A percentile compares a stretch with the other conserved stretches of the same genome.
Conservation (phyloP, 2,888 invertebrate genomes). For the Schrankia costaestrigalis region DNA sequence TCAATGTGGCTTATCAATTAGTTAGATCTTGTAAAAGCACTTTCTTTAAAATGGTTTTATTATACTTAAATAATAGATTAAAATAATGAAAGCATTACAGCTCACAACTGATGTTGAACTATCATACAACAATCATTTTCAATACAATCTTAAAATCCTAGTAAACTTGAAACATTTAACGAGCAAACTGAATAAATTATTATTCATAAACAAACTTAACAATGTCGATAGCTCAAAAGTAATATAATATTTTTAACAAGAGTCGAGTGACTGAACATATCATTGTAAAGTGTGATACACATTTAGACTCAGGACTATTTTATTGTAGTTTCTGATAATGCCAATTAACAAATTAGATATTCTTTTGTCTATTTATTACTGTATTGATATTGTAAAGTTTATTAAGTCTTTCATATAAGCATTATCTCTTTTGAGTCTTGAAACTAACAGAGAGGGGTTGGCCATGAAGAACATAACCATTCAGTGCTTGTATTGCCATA, state of each 20-base stretch:
- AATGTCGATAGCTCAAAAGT: slow-evolving; percentile 79
- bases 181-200: slow-evolving; percentile 81
- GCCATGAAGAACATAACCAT: slow-evolving; percentile 72
- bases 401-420: slow-evolving; percentile 59
- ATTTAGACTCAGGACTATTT: slow-evolving; percentile 53
- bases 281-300: slow-evolving; percentile 53
- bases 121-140: slow-evolving; percentile 75
- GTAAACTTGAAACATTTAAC: slow-evolving; percentile 81
- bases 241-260: slow-evolving; percentile 78
- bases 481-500: slow-evolving; percentile 78
- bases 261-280: slow-evolving; percentile 65
- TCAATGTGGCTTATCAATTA: slow-evolving; percentile 78
- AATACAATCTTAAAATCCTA: slow-evolving; percentile 78
- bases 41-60: slow-evolving; percentile 73
- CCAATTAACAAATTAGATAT: slow-evolving; percentile 61
- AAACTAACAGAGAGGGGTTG: slow-evolving; percentile 78
- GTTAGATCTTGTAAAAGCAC: slow-evolving; percentile 80
- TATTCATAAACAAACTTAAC: slow-evolving; percentile 81
- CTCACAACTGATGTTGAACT: slow-evolving; percentile 74
- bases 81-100: slow-evolving; percentile 75
- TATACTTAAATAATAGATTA: slow-evolving; percentile 79
- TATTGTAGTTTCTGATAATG: slow-evolving; percentile 59
- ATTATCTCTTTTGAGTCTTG: slow-evolving; percentile 80
- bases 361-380: slow-evolving; percentile 72
- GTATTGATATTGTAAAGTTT: slow-evolving; percentile 76